Conservation (phyloP, 2,113 vertebrate genomes). For the Dinomys branickii region DNA sequence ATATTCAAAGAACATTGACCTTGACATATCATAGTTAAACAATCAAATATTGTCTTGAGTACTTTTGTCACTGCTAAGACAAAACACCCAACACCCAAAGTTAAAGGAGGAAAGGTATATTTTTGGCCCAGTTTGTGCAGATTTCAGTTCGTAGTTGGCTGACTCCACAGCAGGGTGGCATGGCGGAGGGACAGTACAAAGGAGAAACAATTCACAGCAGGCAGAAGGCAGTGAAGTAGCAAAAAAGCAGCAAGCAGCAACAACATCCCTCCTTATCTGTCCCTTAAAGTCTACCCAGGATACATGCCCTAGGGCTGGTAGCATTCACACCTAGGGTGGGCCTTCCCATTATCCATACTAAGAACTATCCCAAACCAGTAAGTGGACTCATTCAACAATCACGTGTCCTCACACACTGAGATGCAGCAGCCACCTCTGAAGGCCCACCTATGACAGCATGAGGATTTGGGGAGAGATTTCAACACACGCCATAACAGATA, state of each 20-base stretch:
- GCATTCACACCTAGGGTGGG: background rate
- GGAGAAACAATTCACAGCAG: background rate
- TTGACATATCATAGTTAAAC: conserved; percentile 24
- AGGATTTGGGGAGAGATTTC: background rate
- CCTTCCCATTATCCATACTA: background rate
- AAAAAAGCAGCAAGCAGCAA: background rate
- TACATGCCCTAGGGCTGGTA: background rate
- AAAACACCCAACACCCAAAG: background rate
- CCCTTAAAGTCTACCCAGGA: background rate
- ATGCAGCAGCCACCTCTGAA: background rate
- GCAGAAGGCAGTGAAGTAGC: background rate
- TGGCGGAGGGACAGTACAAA: background rate
- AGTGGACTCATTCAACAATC: background rate
- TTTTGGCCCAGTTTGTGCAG: background rate
- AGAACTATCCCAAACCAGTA: background rate
- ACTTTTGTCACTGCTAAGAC: background rate
- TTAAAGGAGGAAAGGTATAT: background rate
- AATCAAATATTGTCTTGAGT: background rate
- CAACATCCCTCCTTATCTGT: background rate
- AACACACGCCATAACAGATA: background rate
- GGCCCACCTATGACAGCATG: background rate
- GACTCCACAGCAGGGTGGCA: background rate
- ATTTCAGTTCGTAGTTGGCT: background rate
- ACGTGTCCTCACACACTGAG: background rate
- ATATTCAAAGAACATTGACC: background rate